Evolutionary conservation across 2,113 vertebrate genomes (phyloP), one percentile per base, ranked within the genome.

Genomic region (Takifugu flavidus): DNA sequence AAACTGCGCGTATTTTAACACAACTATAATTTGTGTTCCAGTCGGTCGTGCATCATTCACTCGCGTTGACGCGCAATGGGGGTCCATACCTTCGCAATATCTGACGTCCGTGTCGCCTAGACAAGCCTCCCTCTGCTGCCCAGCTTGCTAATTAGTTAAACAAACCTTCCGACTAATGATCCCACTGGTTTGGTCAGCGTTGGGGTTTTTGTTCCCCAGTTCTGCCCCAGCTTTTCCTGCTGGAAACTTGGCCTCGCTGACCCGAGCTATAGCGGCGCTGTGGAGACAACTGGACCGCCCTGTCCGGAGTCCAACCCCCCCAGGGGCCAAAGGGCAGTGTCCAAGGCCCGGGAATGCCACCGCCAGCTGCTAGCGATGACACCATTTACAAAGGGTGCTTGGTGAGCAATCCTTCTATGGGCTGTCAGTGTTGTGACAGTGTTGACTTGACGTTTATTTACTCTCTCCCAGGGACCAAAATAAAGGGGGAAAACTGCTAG

Each of bases 71-170:
- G 68, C 59, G 51, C 54, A 79, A 39, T 79, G 26, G 80, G 75
- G 78, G 65, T 42, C 71, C 67, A 25, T 34, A 79, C 77, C 68
- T 78, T 77, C 61, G 44, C 68, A 65, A 78, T 74, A 75, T 79
- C 66, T 84, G 80, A 84, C 69, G 63, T 69, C 76, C 92, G 78
- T 87, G 90, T 93, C 53, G 88, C 84, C 89, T 90, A 54, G 78
- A 91, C 90, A 89, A 90, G 87, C 90, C 92, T 90, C 90, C 67
- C 91, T 65, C 89, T 92, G 93, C 91, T 93, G 91, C 95, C 93
- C 93, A 92, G 93, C 91, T 92, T 90, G 91, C 93, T 97, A 98
- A 98, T 98, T 92, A 90, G 94, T 97, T 96, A 92, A 94, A 93
- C 95, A 98, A 98, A 98, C 93, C 89, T 89, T 93, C 91, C 89